Percentiles rank a stretch among this genome's conserved stretches.
These are phyloP conservation scores for Danaus melanippus DNA, from an alignment of 1,140 invertebrate genomes.

Conservation along the genomic window DNA sequence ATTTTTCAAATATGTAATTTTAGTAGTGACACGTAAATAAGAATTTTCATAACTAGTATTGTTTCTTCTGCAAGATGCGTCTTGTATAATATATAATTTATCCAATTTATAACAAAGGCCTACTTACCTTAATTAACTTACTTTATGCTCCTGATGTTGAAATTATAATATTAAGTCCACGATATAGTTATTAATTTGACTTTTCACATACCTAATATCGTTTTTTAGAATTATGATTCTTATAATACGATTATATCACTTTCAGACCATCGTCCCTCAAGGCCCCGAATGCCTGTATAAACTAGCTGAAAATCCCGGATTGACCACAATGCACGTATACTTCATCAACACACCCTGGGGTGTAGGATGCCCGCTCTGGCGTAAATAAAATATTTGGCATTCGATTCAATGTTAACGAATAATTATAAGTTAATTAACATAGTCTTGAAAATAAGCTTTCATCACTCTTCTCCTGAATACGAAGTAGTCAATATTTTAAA, in stretches of 20 bases:
- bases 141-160: too few species aligned
- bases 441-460: too few species aligned
- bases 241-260: background rate
- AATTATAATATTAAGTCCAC: too few species aligned
- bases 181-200: too few species aligned
- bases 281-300: slow-evolving; percentile 43
- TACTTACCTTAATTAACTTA: too few species aligned
- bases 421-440: too few species aligned
- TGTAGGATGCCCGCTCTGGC: slow-evolving; percentile 23
- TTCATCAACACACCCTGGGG: slow-evolving; percentile 41
- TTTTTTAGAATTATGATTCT: too few species aligned
- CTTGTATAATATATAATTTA: slow-evolving; percentile 3
- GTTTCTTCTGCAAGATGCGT: slow-evolving; percentile 2
- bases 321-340: slow-evolving; percentile 55
- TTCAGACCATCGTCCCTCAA: slow-evolving; percentile 39
- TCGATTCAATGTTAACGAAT: background rate
- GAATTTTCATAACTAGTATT: background rate
- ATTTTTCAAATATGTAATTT: too few species aligned
- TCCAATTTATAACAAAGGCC: slow-evolving; percentile 29
- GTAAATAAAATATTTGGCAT: background rate
- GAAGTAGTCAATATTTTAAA: too few species aligned
- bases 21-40: too few species aligned
- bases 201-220: too few species aligned
- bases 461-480: too few species aligned
- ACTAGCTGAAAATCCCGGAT: slow-evolving; percentile 28